Evolutionary conservation across 2,113 vertebrate species (phyloP).

Genomic region (Alethe diademata): DNA sequence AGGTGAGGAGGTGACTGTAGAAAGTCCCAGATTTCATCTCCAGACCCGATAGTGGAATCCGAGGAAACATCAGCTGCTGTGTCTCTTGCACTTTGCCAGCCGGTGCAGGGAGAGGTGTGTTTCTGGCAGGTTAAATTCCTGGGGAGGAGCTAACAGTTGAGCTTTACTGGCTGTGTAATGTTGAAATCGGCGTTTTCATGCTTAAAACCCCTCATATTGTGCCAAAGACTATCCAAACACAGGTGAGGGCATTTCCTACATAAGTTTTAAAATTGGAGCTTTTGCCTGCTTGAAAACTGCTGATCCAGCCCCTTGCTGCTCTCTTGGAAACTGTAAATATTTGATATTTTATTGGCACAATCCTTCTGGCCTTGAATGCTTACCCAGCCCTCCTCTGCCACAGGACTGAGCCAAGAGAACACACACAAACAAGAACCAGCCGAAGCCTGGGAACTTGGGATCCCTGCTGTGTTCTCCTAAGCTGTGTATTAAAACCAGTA

Average conservation of each 20-base stretch:
- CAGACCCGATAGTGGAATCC: not conserved
- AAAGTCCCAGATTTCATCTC: not conserved
- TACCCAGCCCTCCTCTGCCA: not conserved
- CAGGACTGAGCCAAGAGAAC: rapidly evolving
- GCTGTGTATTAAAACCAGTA: rapidly evolving
- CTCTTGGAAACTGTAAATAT: constrained; percentile 22
- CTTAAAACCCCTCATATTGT: not conserved
- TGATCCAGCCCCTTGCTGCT: not conserved
- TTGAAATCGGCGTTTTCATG: rapidly evolving
- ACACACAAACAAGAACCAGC: not conserved
- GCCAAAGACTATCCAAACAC: not conserved
- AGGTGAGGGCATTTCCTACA: not conserved
- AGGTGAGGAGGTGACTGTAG: not conserved
- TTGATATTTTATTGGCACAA: not conserved
- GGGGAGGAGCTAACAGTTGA: not conserved
- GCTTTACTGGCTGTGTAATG: not conserved
- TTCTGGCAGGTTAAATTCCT: not conserved
- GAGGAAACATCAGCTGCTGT: not conserved
- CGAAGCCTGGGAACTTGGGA: not conserved
- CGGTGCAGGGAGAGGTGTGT: rapidly evolving
- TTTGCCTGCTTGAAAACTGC: not conserved
- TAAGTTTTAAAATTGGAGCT: not conserved
- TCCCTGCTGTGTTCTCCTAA: not conserved
- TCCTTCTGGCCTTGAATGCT: not conserved
- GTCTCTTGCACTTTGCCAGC: not conserved